Evolutionary conservation across 1,140 invertebrate species (phyloP).

Genomic region (Brevipalpus yothersi): DNA sequence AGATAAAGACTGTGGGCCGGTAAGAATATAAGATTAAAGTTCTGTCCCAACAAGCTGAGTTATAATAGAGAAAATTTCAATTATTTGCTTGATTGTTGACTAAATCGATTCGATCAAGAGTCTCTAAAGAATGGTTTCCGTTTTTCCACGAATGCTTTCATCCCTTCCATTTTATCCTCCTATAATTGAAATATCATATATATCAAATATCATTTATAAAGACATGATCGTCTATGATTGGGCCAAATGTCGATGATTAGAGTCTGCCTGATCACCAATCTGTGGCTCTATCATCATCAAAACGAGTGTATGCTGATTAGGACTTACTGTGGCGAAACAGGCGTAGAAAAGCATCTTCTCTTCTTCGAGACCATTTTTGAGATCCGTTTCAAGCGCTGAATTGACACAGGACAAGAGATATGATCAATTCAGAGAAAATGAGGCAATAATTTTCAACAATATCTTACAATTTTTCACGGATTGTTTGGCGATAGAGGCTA

Average conservation of each 20-base stretch:
- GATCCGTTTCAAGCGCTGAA: slow-evolving; percentile 55
- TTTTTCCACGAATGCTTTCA: neutral
- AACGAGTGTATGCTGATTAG: too few species aligned
- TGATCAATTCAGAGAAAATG: neutral
- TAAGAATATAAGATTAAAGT: too few species aligned
- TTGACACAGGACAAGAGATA: slow-evolving; percentile 1
- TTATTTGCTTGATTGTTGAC: neutral
- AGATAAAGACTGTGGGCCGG: too few species aligned
- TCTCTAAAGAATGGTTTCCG: neutral
- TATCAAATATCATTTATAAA: too few species aligned
- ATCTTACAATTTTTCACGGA: slow-evolving; percentile 49
- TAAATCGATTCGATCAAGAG: neutral
- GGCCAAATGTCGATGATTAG: too few species aligned
- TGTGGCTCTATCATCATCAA: too few species aligned
- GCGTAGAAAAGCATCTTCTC: slow-evolving; percentile 74
- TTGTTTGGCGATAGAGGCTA: slow-evolving; percentile 72
- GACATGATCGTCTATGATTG: too few species aligned
- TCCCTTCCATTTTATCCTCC: neutral
- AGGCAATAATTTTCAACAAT: neutral
- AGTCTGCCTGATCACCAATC: too few species aligned
- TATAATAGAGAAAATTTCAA: too few species aligned
- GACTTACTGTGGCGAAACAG: slow-evolving; percentile 45
- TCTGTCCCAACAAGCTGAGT: too few species aligned
- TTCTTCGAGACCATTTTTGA: slow-evolving; percentile 57
- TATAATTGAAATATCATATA: too few species aligned